Conservation (phyloP, 2,797 vertebrate species). For the Linurgus olivaceus region DNA sequence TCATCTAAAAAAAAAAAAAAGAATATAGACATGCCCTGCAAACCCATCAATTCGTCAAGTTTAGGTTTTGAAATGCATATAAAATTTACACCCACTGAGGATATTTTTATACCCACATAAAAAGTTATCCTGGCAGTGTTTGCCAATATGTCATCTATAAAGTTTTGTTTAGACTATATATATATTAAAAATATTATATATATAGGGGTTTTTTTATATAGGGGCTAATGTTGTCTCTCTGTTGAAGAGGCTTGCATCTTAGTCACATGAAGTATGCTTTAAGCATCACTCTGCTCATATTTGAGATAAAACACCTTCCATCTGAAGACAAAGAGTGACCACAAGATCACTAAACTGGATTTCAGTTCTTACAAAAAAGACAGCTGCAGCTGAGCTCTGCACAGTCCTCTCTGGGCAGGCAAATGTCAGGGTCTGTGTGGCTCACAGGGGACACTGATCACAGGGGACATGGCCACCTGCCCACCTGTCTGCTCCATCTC, state of each 20-base stretch:
- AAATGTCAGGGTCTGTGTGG: background rate
- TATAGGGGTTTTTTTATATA: background rate
- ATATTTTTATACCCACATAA: slow-evolving; percentile 74
- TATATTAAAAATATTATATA: too few species aligned
- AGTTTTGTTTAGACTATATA: slow-evolving; percentile 63
- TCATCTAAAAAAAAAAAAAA: slow-evolving; percentile 2
- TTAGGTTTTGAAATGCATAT: slow-evolving; percentile 72
- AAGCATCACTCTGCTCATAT: background rate
- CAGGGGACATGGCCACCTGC: background rate
- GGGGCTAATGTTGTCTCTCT: background rate
- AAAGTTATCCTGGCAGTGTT: slow-evolving; percentile 69
- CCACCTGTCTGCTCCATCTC: background rate
- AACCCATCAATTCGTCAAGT: slow-evolving; percentile 66
- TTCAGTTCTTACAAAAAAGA: background rate
- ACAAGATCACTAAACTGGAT: background rate
- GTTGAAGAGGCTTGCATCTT: background rate
- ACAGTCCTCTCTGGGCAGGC: background rate
- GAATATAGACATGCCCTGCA: slow-evolving; percentile 26
- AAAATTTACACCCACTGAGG: slow-evolving; percentile 69
- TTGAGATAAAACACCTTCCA: background rate
- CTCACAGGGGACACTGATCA: background rate
- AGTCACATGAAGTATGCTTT: background rate
- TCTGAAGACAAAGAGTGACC: background rate
- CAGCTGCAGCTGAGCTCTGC: background rate
- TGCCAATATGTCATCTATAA: slow-evolving; percentile 70